A percentile compares a stretch with the other conserved stretches of the same genome.
Conservation (phyloP, 1,140 invertebrate species). For the Achroia grisella region DNA sequence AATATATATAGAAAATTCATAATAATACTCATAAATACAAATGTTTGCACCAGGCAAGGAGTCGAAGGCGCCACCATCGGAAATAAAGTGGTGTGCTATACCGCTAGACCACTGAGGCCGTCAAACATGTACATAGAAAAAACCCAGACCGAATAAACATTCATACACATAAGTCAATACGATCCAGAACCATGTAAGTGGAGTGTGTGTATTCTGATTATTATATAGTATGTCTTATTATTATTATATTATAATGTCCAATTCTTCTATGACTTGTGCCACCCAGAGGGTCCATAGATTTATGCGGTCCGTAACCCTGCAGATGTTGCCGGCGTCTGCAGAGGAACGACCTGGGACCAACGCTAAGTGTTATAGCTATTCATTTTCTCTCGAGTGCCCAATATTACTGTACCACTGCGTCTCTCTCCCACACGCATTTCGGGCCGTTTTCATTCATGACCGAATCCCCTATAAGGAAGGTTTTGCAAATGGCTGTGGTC, state of each 20-base stretch:
- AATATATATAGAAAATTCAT: too few relatives aligned
- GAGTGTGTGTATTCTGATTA: too few relatives aligned
- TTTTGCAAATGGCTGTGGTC: neutral
- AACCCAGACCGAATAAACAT: too few relatives aligned
- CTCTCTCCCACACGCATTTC: neutral
- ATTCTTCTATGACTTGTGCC: neutral
- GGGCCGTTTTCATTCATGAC: neutral
- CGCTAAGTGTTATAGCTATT: constrained; percentile 8
- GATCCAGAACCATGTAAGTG: too few relatives aligned
- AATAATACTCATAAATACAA: too few relatives aligned
- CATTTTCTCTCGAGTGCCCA: constrained; percentile 3
- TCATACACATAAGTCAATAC: too few relatives aligned
- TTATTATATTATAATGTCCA: neutral
- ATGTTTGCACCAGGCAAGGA: too few relatives aligned
- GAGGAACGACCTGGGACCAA: constrained; percentile 4
- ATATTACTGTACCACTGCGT: constrained; percentile 2
- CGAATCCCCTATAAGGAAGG: neutral
- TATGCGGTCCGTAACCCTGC: constrained; percentile 6
- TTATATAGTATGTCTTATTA: too few relatives aligned
- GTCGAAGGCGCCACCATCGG: too few relatives aligned
- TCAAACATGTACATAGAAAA: too few relatives aligned
- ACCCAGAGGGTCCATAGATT: constrained; percentile 3
- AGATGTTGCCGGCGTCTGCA: constrained; percentile 4
- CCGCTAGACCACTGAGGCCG: too few relatives aligned
- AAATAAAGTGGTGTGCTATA: too few relatives aligned